Evolutionary conservation across 2,888 invertebrate genomes (phyloP), one percentile per base, ranked within the genome.

Genomic region (Folsomia manolachei): DNA sequence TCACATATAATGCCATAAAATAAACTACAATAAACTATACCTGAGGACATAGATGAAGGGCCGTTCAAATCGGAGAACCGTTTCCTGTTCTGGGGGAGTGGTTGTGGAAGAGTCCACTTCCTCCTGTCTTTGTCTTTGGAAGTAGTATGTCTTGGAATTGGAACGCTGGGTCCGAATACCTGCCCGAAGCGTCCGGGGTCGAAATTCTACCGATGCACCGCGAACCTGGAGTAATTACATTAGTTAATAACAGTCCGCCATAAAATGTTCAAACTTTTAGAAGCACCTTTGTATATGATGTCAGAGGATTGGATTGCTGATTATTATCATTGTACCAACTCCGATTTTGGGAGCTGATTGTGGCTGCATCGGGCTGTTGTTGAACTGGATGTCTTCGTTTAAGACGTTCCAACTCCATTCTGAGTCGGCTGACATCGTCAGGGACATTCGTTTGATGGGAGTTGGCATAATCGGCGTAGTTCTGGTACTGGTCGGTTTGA

Each of bases 21-120:
- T n/a, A n/a, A n/a, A n/a, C n/a, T n/a, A n/a, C n/a, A n/a, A n/a
- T n/a, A n/a, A n/a, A 84, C 94, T 94, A 84, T 95, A 94, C 82
- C 94, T 88, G 18, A 94, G 92, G 81, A 93, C 91, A 84, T 92
- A 95, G 26, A 95, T 86, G 87, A 95, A 95, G 0, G 94, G 94
- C 82, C 93, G 87, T 82, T 95, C 94, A 83, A 93, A 91, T 81
- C 91, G 89, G 82, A 95, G 86, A 82, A 93, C 87, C 2, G 91
- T 91, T 21, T 87, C 86, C 66, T 91, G 89, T 75, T 91, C 79
- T 14, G 71, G 71, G 1, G 68, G 7, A n/a, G 7, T 56, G 11
- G 39, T 39, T 4, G 39, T 39, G n/a, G n/a, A n/a, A n/a, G n/a
- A n/a, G n/a, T 18, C 51, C 51, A 11, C 51, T 18, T 18, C 79